phyloP scores from a whole-genome alignment of 2,888 invertebrate species.

The Torymus auratus region DNA sequence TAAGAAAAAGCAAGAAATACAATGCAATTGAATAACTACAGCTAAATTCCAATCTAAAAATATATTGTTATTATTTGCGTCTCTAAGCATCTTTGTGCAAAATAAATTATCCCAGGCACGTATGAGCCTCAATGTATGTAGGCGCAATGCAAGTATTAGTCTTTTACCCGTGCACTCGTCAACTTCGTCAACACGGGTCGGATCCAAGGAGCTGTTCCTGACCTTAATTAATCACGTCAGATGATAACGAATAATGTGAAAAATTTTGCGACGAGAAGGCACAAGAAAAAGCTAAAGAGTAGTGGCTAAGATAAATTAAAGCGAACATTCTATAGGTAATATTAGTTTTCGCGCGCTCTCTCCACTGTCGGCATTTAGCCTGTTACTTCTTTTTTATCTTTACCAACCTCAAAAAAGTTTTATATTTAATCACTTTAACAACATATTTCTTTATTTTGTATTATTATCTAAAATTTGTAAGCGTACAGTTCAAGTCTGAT shows the following conservation, averaged over 20 bases:
- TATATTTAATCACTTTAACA: too few relatives aligned
- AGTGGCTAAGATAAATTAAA: background rate
- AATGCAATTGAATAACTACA: too few relatives aligned
- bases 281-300: constrained; percentile 7
- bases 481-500: too few relatives aligned
- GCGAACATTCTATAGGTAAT: constrained; percentile 26
- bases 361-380: too few relatives aligned
- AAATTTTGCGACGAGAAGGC: constrained; percentile 26
- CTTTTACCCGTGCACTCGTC: constrained; percentile 3
- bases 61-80: background rate
- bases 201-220: constrained; percentile 1
- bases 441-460: too few relatives aligned
- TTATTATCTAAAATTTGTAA: constrained; percentile 28
- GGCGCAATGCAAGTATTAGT: constrained; percentile 42
- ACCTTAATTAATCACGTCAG: constrained; percentile 53
- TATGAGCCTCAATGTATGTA: constrained; percentile 15
- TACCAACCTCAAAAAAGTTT: too few relatives aligned
- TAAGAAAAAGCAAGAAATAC: too few relatives aligned
- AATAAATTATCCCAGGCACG: constrained; percentile 31
- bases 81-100: constrained; percentile 16
- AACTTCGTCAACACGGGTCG: constrained; percentile 6
- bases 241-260: constrained; percentile 48
- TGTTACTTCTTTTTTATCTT: background rate
- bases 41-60: too few relatives aligned
- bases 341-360: constrained; percentile 16